A percentile compares a stretch with the other conserved stretches of the same genome.
Conservation (phyloP, 1,140 invertebrate species). For the Phymastichus coffea region DNA sequence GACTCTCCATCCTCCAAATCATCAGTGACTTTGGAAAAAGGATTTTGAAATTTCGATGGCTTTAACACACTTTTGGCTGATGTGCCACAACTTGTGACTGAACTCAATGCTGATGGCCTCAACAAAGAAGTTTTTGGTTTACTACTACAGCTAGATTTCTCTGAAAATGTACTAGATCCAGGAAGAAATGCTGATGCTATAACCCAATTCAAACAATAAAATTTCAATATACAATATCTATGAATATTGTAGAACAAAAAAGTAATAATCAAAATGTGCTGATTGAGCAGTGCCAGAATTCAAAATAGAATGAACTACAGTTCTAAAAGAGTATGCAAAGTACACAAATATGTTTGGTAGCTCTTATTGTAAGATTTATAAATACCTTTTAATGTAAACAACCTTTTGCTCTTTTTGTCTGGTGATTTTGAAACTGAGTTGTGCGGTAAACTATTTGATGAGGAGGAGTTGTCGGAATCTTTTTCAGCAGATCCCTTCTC, state of each 20-base stretch:
- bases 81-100: slow-evolving; percentile 33
- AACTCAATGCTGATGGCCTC: slow-evolving; percentile 44
- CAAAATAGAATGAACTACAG: too few relatives aligned
- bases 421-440: too few relatives aligned
- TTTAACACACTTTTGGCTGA: slow-evolving; percentile 37
- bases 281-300: background rate
- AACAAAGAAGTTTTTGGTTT: slow-evolving; percentile 42
- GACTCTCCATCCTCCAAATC: slow-evolving; percentile 5
- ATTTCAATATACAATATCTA: too few relatives aligned
- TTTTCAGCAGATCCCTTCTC: slow-evolving; percentile 34
- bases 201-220: too few relatives aligned
- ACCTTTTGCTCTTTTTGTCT: too few relatives aligned
- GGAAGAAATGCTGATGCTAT: too few relatives aligned
- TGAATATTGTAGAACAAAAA: too few relatives aligned
- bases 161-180: too few relatives aligned
- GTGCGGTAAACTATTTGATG: slow-evolving; percentile 22
- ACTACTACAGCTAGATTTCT: slow-evolving; percentile 33
- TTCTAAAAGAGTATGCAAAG: too few relatives aligned
- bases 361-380: too few relatives aligned
- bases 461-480: slow-evolving; percentile 33
- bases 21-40: slow-evolving; percentile 40
- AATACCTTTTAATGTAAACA: too few relatives aligned
- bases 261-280: background rate
- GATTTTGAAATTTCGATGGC: slow-evolving; percentile 47
- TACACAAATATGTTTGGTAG: too few relatives aligned